These are phyloP conservation scores for Nanger granti DNA, from an alignment of 2,113 vertebrate species.

Conservation along the genomic window DNA sequence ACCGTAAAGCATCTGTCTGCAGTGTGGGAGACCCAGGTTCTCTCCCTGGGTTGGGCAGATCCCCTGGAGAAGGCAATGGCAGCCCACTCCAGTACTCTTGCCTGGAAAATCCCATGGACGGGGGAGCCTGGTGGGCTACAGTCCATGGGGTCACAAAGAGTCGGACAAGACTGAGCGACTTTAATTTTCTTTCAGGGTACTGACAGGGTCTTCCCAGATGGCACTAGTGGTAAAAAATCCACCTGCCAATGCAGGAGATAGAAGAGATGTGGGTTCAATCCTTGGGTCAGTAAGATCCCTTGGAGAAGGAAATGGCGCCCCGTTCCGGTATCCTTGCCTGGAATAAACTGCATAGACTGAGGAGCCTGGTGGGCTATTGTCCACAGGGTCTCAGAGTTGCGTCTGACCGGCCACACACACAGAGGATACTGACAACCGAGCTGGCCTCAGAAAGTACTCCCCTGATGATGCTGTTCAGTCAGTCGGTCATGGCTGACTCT, in stretches of 20 bases:
- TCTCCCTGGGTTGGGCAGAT: background rate
- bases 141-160: background rate
- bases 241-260: background rate
- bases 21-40: background rate
- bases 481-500: background rate
- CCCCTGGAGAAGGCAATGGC: background rate
- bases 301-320: background rate
- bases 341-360: background rate
- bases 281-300: background rate
- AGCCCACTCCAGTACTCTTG: background rate
- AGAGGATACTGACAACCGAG: background rate
- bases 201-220: background rate
- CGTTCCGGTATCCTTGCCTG: background rate
- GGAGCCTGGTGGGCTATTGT: background rate
- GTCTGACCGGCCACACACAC: background rate
- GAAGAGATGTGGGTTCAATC: background rate
- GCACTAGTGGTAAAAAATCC: background rate
- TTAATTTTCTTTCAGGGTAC: background rate
- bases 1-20: background rate
- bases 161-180: fast-evolving
- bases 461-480: fast-evolving
- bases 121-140: background rate
- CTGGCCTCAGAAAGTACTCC: fast-evolving
- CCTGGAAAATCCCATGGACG: background rate
- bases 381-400: background rate